These are phyloP conservation scores for Cyanoderma ruficeps DNA, from an alignment of 2,113 vertebrate species.

Conservation along the genomic window DNA sequence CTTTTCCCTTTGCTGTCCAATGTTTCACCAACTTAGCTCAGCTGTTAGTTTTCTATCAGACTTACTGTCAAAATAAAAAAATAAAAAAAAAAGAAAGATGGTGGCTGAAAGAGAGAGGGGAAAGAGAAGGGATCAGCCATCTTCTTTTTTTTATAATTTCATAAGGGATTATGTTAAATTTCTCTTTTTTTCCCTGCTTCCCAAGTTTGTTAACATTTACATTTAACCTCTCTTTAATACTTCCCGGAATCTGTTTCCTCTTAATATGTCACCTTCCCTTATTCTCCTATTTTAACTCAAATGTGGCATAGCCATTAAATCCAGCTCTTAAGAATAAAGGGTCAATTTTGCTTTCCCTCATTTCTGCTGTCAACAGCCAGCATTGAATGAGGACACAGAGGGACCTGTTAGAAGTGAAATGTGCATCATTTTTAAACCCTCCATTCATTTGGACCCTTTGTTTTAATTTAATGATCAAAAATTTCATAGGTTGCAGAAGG, in stretches of 20 bases:
- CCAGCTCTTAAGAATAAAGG: background rate
- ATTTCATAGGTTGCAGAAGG: background rate
- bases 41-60: background rate
- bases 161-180: constrained; percentile 38
- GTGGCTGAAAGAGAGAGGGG: background rate
- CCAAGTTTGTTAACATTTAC: background rate
- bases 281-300: background rate
- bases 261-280: background rate
- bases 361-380: background rate
- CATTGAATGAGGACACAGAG: background rate
- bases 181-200: background rate
- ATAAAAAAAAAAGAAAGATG: background rate
- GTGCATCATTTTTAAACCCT: background rate
- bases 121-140: background rate
- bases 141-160: constrained; percentile 17
- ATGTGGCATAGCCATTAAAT: background rate
- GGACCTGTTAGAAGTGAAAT: background rate
- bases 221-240: constrained; percentile 30
- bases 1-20: background rate
- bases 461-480: background rate
- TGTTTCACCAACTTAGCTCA: background rate
- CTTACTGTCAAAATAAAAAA: constrained; percentile 47
- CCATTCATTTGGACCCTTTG: background rate
- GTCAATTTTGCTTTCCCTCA: background rate
- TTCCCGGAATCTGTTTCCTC: background rate